A percentile compares a stretch with the other conserved stretches of the same genome.
Conservation (phyloP, 2,113 vertebrate species). For the Sinocyclocheilus rhinocerous region DNA sequence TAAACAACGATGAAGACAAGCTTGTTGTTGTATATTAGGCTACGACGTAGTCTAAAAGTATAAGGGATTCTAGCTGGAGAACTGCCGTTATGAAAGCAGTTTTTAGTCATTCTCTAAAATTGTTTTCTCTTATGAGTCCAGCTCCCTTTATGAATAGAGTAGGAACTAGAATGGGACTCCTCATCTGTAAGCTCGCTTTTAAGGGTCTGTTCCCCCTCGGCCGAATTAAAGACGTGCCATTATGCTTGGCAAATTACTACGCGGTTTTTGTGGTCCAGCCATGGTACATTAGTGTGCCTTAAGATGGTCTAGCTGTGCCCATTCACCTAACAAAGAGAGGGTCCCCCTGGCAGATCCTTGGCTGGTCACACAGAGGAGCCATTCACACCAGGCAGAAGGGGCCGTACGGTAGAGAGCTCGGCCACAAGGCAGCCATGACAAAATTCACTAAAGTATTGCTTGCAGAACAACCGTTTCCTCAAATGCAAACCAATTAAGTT, state of each 20-base stretch:
- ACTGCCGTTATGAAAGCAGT: no score
- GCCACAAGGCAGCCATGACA: slow-evolving; percentile 51
- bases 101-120: no score
- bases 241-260: slow-evolving; percentile 83
- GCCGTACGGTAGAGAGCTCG: slow-evolving; percentile 63
- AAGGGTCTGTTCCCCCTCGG: slow-evolving; percentile 74
- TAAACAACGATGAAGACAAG: no score
- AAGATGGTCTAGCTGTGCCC: slow-evolving; percentile 75
- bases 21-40: no score
- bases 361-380: slow-evolving; percentile 81
- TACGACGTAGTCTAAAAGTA: no score
- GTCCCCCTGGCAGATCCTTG: slow-evolving; percentile 84
- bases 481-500: slow-evolving; percentile 46
- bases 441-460: slow-evolving; percentile 43
- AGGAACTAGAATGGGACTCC: slow-evolving; percentile 62
- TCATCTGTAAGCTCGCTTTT: slow-evolving; percentile 72
- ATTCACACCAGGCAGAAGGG: slow-evolving; percentile 77
- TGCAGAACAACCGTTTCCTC: slow-evolving; percentile 26
- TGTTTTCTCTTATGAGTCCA: no score
- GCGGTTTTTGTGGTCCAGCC: slow-evolving; percentile 76
- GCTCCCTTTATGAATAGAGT: slow-evolving; percentile 63
- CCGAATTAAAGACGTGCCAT: slow-evolving; percentile 71
- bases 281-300: slow-evolving; percentile 78
- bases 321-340: slow-evolving; percentile 81
- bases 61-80: no score